Base-by-base conservation (phyloP, 2,113 vertebrate genomes). In the Zosterops japonicus region DNA sequence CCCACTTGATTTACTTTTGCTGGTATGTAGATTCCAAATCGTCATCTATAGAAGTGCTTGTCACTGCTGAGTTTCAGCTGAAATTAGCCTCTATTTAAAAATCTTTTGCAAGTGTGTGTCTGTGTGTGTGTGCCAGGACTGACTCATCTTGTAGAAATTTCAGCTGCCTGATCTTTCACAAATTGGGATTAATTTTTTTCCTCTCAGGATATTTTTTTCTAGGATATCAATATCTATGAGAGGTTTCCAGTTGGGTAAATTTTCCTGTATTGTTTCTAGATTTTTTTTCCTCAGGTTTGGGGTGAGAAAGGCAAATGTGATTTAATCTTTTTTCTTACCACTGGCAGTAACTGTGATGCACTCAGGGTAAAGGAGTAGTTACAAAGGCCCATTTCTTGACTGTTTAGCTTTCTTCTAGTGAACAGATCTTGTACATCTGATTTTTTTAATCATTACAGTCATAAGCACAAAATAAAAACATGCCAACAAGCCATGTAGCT, bases 41-140 rank as follows among this genome's bases (percentile, higher is more conserved):
- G 5, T 39, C 76, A 63, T 84, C 80, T 15, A 8, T 49, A 47
- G 50, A 77, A 61, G 36, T 24, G 41, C 50, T 93, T 23, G 17
- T 77, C 63, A 22, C 35, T 77, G 63, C 64, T 86, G 47, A n/a
- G 55, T 70, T 86, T 83, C 64, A 59, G 77, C 68, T 93, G 59
- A 92, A 70, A 85, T 91, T 63, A 91, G 50, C 42, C 49, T 90
- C 69, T 80, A 60, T 75, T 92, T 94, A 35, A 78, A 88, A 89
- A 68, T 35, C 59, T 95, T 90, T 11, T 61, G 31, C 47, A 50
- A 61, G 31, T 61, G 81, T 77, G 44, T 21, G 39, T 70, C 39
- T 67, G 27, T 82, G 44, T 44, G 17, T 72, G 25, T 87, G 63
- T 75, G 53, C 87, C 77, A 42, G 65, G 46, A 47, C 70, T 87